Evolutionary conservation across 30 jellyfish, hydroid and myxozoan genomes (phyloP).

Genomic region (Turritopsis rubra): DNA sequence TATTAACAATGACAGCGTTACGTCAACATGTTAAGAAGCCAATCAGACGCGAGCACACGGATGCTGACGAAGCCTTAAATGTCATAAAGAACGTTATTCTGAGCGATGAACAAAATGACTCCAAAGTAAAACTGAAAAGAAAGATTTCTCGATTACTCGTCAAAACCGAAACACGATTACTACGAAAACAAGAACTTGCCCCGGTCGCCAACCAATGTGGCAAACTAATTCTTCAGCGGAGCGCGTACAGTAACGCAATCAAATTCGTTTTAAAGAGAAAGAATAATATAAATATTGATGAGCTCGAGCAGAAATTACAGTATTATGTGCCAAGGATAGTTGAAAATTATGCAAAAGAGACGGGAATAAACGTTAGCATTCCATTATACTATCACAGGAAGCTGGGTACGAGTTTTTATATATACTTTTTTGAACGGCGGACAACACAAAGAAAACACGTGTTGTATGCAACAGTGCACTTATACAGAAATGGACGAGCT

Average conservation of each 20-base stretch:
- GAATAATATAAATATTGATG: not conserved
- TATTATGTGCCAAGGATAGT: not conserved
- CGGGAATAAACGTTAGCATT: not conserved
- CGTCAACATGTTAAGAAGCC: not conserved
- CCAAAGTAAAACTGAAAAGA: not conserved
- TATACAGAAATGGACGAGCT: not conserved
- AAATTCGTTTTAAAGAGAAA: not conserved
- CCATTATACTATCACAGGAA: not conserved
- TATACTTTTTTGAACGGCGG: not conserved
- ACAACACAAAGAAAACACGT: not conserved
- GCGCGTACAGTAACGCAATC: not conserved
- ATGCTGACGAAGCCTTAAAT: not conserved
- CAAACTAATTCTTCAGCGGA: constrained; percentile 1
- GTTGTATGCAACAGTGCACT: not conserved
- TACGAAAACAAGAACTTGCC: not conserved
- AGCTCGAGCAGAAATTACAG: not conserved
- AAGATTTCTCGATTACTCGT: not conserved
- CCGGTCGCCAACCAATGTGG: constrained; percentile 3
- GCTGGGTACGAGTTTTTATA: not conserved
- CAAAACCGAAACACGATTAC: not conserved
- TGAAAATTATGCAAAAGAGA: not conserved
- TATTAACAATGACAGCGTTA: constrained; percentile 10
- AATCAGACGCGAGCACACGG: not conserved
- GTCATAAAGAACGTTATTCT: not conserved
- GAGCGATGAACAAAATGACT: not conserved